Evolutionary conservation across 2,888 invertebrate species (phyloP).

Genomic region (Dascillus cervinus): DNA sequence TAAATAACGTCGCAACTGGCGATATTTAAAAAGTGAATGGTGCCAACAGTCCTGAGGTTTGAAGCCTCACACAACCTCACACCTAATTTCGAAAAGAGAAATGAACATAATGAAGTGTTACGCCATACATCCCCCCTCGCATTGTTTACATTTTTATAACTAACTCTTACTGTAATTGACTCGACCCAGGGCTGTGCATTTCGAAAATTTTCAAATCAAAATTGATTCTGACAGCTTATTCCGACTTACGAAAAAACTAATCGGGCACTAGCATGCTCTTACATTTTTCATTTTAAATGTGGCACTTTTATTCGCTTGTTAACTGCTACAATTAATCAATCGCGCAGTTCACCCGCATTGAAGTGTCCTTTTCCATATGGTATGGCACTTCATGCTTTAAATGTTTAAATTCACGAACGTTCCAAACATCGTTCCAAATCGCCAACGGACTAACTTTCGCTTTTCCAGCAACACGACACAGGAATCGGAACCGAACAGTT

Average conservation of each 20-base stretch:
- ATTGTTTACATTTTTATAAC: constrained; percentile 10
- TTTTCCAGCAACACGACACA: constrained; percentile 16
- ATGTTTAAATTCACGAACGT: constrained; percentile 9
- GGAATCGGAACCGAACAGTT: constrained; percentile 41
- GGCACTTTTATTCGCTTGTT: too few species aligned
- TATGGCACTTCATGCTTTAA: constrained; percentile 44
- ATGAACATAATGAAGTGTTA: constrained; percentile 41
- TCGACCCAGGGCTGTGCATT: constrained; percentile 25
- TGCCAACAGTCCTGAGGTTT: constrained; percentile 28
- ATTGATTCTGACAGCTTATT: constrained; percentile 23
- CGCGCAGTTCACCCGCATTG: too few species aligned
- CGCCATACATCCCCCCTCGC: constrained; percentile 30
- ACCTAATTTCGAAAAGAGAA: too few species aligned
- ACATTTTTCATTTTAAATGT: too few species aligned
- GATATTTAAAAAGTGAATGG: too few species aligned
- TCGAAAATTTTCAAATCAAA: constrained; percentile 14
- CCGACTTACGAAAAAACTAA: too few species aligned
- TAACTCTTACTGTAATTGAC: constrained; percentile 10
- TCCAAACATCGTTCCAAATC: constrained; percentile 15
- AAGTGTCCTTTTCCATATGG: constrained; percentile 25
- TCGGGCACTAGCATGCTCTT: too few species aligned
- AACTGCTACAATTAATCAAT: too few species aligned
- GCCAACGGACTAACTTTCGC: constrained; percentile 6
- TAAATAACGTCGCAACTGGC: too few species aligned
- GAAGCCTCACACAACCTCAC: too few species aligned